phyloP scores from a whole-genome alignment of 1,140 invertebrate species.

The Battus philenor region DNA sequence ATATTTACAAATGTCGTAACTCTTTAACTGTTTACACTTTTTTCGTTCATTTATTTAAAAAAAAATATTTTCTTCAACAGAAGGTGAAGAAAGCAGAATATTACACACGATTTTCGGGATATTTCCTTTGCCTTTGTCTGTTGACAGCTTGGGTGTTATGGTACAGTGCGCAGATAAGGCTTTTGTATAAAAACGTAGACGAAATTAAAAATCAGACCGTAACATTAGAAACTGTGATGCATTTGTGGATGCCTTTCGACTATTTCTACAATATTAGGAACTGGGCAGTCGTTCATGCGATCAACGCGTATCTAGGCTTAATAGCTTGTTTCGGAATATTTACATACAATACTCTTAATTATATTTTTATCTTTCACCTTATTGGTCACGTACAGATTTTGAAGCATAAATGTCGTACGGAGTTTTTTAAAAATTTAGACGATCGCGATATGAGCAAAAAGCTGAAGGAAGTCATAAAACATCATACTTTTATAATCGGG shows the following conservation, averaged over 20 bases:
- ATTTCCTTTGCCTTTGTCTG: conserved; percentile 10
- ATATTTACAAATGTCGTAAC: background rate
- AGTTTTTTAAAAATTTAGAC: conserved; percentile 3
- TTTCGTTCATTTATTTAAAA: no score
- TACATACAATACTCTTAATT: conserved; percentile 17
- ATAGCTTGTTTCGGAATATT: conserved; percentile 5
- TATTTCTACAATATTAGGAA: conserved; percentile 21
- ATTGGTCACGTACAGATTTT: conserved; percentile 25
- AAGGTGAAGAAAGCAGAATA: conserved; percentile 17
- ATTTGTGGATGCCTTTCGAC: conserved; percentile 25
- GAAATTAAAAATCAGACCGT: conserved; percentile 18
- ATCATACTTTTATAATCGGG: conserved; percentile 20
- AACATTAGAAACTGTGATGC: conserved; percentile 18
- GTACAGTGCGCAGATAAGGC: conserved; percentile 8
- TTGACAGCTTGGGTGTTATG: conserved; percentile 15
- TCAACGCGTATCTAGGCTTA: conserved; percentile 14
- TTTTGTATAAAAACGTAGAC: conserved; percentile 14
- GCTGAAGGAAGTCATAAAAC: conserved; percentile 16
- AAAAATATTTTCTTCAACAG: conserved; percentile 8
- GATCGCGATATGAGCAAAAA: conserved; percentile 2
- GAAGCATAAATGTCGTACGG: conserved; percentile 18
- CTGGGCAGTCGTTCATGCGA: conserved; percentile 20
- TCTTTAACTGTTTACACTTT: background rate
- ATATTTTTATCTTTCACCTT: conserved; percentile 23
- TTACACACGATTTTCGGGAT: conserved; percentile 3